Percentiles rank a stretch among this genome's conserved stretches.
Evolutionary conservation across 1,140 invertebrate genomes (phyloP).

Genomic region (Pseudobourletiella spinata): DNA sequence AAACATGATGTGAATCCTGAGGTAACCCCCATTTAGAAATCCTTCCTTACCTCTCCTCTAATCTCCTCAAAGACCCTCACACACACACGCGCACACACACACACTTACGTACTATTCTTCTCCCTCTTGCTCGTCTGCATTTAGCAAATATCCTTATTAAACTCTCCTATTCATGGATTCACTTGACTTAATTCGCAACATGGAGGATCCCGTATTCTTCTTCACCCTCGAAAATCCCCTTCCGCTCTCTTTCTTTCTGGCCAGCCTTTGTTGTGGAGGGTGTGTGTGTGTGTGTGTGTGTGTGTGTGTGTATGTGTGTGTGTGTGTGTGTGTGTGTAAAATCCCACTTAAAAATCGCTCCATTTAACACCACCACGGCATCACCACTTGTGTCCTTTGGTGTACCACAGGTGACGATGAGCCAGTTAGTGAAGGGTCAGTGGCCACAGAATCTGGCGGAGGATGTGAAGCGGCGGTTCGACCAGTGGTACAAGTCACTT

Average conservation of each 20-base stretch:
- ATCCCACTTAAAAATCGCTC: too few species aligned
- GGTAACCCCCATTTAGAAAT: neutral
- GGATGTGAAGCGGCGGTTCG: slow-evolving; percentile 64
- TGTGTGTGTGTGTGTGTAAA: neutral
- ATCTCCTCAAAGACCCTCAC: slow-evolving; percentile 28
- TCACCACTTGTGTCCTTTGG: neutral
- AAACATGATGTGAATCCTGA: neutral
- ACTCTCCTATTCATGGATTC: slow-evolving; percentile 10
- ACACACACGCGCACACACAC: too few species aligned
- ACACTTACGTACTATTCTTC: too few species aligned
- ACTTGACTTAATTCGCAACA: slow-evolving; percentile 16
- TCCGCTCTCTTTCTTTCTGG: neutral
- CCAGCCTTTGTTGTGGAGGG: too few species aligned
- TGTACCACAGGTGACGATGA: slow-evolving; percentile 21
- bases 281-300: too few species aligned
- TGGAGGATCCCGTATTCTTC: neutral
- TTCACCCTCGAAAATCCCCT: neutral
- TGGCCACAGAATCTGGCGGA: slow-evolving; percentile 51
- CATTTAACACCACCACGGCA: too few species aligned
- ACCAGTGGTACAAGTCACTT: slow-evolving; percentile 61
- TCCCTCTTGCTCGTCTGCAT: neutral
- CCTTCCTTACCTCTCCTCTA: slow-evolving; percentile 16
- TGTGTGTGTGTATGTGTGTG: too few species aligned
- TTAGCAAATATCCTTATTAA: slow-evolving; percentile 4
- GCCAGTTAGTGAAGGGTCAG: slow-evolving; percentile 29